Evolutionary conservation across 2,888 invertebrate species (phyloP), one percentile per base, ranked within the genome.

Genomic region (Phania funesta): DNA sequence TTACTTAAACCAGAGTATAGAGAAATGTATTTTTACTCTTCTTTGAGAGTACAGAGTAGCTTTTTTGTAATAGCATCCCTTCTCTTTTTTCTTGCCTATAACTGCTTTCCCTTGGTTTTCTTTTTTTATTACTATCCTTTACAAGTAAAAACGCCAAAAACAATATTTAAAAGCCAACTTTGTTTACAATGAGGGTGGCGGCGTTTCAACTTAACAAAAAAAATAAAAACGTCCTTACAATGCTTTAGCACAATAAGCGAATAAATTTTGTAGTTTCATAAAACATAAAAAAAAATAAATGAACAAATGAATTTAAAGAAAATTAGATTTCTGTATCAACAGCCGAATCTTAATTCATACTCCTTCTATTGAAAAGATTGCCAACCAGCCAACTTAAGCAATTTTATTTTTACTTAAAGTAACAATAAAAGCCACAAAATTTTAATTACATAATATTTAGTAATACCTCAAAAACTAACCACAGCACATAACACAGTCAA

Each of bases 271-370:
- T 74, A 46, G 44, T 62, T 74, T 26, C 44, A 75, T 78, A 75
- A 79, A 79, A 82, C 71, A 73, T 52, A n/a, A 78, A 77, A 71
- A 44, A 35, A 38, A 58, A 60, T 56, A 48, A n/a, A 56, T 29
- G 44, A 50, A 64, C 35, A 64, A 56, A 50, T 11, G 13, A 71
- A 29, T 29, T 29, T 24, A 18, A 77, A 75, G 52, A 62, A 62
- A 73, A 80, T 64, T 85, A 88, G 89, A 89, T 89, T 89, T 89
- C 89, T 89, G 89, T 89, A 89, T 89, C 88, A 89, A 89, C 89
- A 88, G 89, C 89, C 89, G 89, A 89, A 89, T 89, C 89, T 89
- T 89, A 89, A 89, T 88, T 89, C 89, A 89, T 89, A 89, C 89
- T 89, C 89, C 89, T 89, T 89, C 89, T 89, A 84, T 83, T 88